A percentile compares a stretch with the other conserved stretches of the same genome.
These are phyloP conservation scores for Cryptoleucopteryx plumbea DNA, from an alignment of 2,113 vertebrate species.

Conservation along the genomic window DNA sequence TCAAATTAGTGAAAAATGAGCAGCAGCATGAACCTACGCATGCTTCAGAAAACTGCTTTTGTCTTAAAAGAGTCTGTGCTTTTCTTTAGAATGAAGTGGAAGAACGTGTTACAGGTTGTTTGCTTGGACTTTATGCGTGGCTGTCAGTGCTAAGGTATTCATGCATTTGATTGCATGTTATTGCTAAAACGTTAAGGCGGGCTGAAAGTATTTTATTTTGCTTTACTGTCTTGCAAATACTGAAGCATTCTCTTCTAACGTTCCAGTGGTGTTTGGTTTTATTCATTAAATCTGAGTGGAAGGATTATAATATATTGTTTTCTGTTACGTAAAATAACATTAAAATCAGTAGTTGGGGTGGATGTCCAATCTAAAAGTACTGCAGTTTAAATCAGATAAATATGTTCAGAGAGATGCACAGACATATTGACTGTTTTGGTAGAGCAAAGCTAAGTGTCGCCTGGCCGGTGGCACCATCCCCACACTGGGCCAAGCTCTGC, in stretches of 20 bases:
- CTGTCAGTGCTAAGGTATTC: background rate
- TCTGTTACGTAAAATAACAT: background rate
- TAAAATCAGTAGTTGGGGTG: accelerated
- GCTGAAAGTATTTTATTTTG: background rate
- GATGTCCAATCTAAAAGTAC: background rate
- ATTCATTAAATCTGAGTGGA: background rate
- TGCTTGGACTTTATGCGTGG: accelerated
- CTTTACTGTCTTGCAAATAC: background rate
- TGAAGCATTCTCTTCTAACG: background rate
- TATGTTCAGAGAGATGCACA: accelerated
- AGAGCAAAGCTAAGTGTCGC: accelerated
- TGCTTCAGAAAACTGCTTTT: background rate
- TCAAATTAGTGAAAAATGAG: background rate
- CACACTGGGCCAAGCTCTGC: background rate
- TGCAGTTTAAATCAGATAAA: background rate
- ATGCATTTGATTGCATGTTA: background rate
- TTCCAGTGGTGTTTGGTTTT: background rate
- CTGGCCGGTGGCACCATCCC: background rate
- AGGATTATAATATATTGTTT: background rate
- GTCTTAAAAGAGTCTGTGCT: background rate
- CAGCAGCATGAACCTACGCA: background rate
- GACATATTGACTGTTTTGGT: accelerated
- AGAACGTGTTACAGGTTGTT: accelerated
- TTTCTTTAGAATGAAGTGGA: accelerated
- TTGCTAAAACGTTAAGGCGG: background rate